These are phyloP conservation scores for Troilus luridus DNA, from an alignment of 2,888 invertebrate species.

Conservation along the genomic window DNA sequence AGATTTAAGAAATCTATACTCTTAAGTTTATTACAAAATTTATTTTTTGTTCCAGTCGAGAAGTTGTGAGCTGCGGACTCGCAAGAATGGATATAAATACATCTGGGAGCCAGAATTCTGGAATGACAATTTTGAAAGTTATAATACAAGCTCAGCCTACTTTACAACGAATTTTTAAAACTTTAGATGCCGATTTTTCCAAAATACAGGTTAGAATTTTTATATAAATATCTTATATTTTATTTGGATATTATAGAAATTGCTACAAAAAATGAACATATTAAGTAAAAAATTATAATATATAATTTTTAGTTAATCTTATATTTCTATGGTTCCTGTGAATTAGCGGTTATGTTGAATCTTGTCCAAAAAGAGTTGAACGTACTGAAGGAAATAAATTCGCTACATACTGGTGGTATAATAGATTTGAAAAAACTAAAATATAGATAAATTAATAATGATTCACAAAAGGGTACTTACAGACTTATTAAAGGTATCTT, in stretches of 20 bases:
- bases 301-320: no score
- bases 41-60: constrained; percentile 67
- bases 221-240: not conserved
- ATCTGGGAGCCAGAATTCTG: constrained; percentile 75
- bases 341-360: no score
- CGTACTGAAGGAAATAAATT: no score
- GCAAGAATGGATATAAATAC: constrained; percentile 77
- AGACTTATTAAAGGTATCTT: no score
- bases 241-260: not conserved
- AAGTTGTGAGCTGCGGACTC: constrained; percentile 75
- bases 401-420: no score
- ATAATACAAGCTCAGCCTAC: constrained; percentile 92
- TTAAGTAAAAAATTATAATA: not conserved
- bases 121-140: constrained; percentile 81
- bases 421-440: no score
- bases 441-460: no score
- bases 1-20: not conserved
- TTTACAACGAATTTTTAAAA: constrained; percentile 89
- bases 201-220: constrained; percentile 77
- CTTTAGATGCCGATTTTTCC: constrained; percentile 88
- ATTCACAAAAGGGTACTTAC: no score
- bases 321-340: no score
- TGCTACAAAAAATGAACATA: not conserved
- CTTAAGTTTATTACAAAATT: not conserved
- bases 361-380: no score